Conservation (phyloP, 2,888 invertebrate genomes). For the Netelia virgata region DNA sequence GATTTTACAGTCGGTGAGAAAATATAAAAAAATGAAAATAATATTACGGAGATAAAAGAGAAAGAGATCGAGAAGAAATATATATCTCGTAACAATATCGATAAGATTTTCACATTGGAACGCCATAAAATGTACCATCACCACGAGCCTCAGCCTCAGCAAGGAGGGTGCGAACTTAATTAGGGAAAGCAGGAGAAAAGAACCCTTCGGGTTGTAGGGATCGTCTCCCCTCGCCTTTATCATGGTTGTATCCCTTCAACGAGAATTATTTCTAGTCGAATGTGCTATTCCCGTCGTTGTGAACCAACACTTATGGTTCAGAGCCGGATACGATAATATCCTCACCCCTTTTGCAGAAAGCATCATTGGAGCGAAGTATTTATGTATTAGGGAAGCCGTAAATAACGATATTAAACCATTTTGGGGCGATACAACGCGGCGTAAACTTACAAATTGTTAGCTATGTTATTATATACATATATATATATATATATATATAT, state of each 20-base stretch:
- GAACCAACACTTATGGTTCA: slow-evolving; percentile 13
- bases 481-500: neutral
- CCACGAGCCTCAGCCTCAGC: no score
- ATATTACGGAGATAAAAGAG: neutral
- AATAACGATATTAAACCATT: slow-evolving; percentile 47
- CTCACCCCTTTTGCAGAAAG: neutral
- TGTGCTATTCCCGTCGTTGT: slow-evolving; percentile 45
- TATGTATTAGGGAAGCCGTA: neutral
- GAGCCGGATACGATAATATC: slow-evolving; percentile 31
- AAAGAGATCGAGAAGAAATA: neutral
- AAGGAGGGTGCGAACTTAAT: slow-evolving; percentile 21
- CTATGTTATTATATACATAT: neutral
- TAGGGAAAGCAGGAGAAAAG: slow-evolving; percentile 13
- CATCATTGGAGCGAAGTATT: slow-evolving; percentile 30
- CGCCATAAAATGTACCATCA: neutral
- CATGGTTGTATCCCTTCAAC: neutral
- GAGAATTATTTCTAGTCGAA: slow-evolving; percentile 47
- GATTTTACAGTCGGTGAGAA: slow-evolving; percentile 10
- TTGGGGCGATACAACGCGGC: slow-evolving; percentile 15
- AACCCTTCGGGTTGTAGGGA: neutral
- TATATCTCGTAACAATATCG: neutral
- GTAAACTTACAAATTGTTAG: slow-evolving; percentile 36
- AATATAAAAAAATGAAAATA: neutral
- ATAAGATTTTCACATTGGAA: slow-evolving; percentile 15
- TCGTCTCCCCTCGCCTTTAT: neutral